Evolutionary conservation across 2,888 invertebrate species (phyloP), one percentile per base, ranked within the genome.

Genomic region (Habroteleia sp.): DNA sequence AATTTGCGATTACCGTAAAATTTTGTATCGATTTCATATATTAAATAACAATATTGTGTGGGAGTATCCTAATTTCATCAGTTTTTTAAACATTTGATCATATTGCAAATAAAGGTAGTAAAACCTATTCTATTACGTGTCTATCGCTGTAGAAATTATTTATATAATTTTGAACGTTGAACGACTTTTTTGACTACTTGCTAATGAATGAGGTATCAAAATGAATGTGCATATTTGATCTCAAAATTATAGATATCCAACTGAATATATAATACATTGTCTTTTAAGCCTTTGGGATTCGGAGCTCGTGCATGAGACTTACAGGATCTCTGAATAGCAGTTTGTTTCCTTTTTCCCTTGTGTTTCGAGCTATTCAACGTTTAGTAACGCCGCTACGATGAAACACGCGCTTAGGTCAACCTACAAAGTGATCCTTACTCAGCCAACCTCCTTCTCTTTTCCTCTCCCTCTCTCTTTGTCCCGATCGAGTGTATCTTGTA

Each of bases 231-330:
- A 16, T 8, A 8, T 4, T 13, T 4, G 11, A 13, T 11, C 1
- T 16, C 27, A 29, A 54, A 54, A 39, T 39, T 54, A 37, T 39
- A 35, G 16, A 41, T 56, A 31, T 37, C 46, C 41, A 35, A 37
- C 31, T 46, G 44, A 31, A 52, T 39, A 46, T 44, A n/a, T n/a
- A n/a, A n/a, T n/a, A n/a, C 39, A 41, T 46, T 46, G 14, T 46
- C 33, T 25, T 37, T 13, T 44, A 68, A 69, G 41, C 69, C 68
- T 31, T 20, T 31, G 69, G 58, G 69, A 74, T 74, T 74, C 13
- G 17, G 27, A 39, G 48, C 41, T 54, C 52, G 62, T 48, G 23
- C 35, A 17, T 35, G 31, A 54, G 35, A 56, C 54, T 68, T 62
- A 60, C 33, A 41, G 41, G 58, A 39, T 39, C 37, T 73, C 35